Conservation (phyloP, 2,113 vertebrate genomes). For the Murina feae region DNA sequence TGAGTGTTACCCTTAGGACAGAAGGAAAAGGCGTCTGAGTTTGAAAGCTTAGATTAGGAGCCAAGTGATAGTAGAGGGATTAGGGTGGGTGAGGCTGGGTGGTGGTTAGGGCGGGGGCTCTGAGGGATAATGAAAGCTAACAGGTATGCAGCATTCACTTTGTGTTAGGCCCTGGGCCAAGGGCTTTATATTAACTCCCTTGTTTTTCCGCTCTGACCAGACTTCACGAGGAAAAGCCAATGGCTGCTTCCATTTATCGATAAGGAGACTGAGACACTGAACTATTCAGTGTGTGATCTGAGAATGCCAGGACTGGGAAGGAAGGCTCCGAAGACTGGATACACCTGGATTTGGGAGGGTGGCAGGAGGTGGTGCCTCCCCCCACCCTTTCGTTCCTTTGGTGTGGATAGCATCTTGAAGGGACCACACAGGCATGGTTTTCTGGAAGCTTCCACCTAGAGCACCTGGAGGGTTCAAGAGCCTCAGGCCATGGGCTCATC, state of each 20-base stretch:
- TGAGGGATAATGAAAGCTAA: background rate
- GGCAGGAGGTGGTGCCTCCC: background rate
- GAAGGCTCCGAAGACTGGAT: background rate
- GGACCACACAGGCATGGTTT: accelerated
- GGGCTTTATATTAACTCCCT: background rate
- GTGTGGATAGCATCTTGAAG: background rate
- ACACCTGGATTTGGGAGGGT: background rate
- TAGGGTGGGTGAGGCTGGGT: accelerated
- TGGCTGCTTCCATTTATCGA: background rate
- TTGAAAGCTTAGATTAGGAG: background rate
- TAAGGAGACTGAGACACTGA: background rate
- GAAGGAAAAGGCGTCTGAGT: background rate
- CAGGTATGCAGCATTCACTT: accelerated
- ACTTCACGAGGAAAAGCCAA: background rate
- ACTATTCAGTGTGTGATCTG: background rate
- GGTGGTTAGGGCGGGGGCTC: background rate
- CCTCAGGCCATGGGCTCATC: accelerated
- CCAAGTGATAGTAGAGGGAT: too few species aligned
- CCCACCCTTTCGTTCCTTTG: background rate
- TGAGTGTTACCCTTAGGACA: background rate
- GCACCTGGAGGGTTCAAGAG: background rate
- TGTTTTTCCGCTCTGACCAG: background rate
- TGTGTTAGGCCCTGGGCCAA: background rate
- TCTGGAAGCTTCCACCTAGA: background rate
- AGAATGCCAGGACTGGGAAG: background rate